These are phyloP conservation scores for Papilio polyxenes DNA, from an alignment of 1,140 invertebrate species.

Conservation along the genomic window DNA sequence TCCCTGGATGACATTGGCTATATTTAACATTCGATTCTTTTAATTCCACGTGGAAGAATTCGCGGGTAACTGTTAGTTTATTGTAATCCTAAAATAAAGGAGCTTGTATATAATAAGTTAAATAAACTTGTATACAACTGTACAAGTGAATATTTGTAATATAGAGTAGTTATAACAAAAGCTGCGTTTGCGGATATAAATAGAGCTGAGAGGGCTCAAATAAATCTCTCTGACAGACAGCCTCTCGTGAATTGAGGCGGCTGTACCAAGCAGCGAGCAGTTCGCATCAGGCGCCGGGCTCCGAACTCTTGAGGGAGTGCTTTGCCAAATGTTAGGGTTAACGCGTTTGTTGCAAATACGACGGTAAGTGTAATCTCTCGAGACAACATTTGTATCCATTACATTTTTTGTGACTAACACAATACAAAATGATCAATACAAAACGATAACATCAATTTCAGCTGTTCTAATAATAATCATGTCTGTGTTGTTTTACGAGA, in stretches of 20 bases:
- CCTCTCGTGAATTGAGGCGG: neutral
- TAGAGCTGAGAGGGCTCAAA: neutral
- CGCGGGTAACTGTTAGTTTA: no score
- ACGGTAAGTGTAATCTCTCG: neutral
- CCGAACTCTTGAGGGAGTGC: neutral
- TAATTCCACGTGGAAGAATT: no score
- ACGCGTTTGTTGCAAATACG: neutral
- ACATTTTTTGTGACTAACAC: neutral
- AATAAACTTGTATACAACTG: neutral
- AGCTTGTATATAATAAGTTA: neutral
- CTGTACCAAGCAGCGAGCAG: neutral
- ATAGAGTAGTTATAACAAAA: neutral
- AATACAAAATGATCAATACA: neutral
- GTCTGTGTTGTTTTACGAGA: no score
- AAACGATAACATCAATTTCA: neutral
- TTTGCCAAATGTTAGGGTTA: constrained; percentile 4
- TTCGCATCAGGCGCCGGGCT: neutral
- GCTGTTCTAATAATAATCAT: no score
- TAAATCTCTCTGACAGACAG: neutral
- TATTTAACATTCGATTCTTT: no score
- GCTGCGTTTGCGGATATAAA: constrained; percentile 4
- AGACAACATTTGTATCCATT: neutral
- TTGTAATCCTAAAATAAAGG: no score
- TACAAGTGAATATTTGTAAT: neutral
- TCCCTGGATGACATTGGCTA: no score